Conservation (phyloP, 2,888 invertebrate species). For the Plemyria rubiginata region DNA sequence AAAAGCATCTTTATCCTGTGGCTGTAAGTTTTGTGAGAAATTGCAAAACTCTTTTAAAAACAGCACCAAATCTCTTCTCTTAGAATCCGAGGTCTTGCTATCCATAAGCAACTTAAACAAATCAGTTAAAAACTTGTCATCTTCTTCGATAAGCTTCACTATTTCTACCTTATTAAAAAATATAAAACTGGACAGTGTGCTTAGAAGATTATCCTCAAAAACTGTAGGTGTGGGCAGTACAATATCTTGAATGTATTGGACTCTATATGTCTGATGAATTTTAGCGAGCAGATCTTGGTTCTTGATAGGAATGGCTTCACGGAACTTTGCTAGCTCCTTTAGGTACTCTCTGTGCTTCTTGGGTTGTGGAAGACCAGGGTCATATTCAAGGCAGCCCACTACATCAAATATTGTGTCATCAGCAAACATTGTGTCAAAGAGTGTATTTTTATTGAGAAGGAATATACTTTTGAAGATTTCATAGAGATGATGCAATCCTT, state of each 20-base stretch:
- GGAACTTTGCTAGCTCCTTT: slow-evolving; percentile 95
- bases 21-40: slow-evolving; percentile 99
- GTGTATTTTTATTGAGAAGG: slow-evolving; percentile 97
- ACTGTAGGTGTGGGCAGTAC: slow-evolving; percentile 99
- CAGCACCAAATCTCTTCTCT: slow-evolving; percentile 96
- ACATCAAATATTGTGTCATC: slow-evolving; percentile 99
- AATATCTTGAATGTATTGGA: slow-evolving; percentile 99
- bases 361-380: slow-evolving; percentile 93
- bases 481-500: slow-evolving; percentile 97
- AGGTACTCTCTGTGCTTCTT: slow-evolving; percentile 98
- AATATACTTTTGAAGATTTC: slow-evolving; percentile 99
- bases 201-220: slow-evolving; percentile 99
- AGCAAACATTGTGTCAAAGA: slow-evolving; percentile 99
- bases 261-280: slow-evolving; percentile 99
- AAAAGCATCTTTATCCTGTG: slow-evolving; percentile 98
- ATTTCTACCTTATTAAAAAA: slow-evolving; percentile 99
- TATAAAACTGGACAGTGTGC: slow-evolving; percentile 98
- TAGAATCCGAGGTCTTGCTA: slow-evolving; percentile 92
- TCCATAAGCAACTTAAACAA: slow-evolving; percentile 97
- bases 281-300: slow-evolving; percentile 97
- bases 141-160: slow-evolving; percentile 98
- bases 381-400: slow-evolving; percentile 99
- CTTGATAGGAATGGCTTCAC: slow-evolving; percentile 97
- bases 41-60: slow-evolving; percentile 99
- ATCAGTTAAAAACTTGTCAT: slow-evolving; percentile 97